A percentile compares a stretch with the other conserved stretches of the same genome.
Conservation (phyloP, 37 sponge, comb jelly and placozoan species). For the Crambe crambe region DNA sequence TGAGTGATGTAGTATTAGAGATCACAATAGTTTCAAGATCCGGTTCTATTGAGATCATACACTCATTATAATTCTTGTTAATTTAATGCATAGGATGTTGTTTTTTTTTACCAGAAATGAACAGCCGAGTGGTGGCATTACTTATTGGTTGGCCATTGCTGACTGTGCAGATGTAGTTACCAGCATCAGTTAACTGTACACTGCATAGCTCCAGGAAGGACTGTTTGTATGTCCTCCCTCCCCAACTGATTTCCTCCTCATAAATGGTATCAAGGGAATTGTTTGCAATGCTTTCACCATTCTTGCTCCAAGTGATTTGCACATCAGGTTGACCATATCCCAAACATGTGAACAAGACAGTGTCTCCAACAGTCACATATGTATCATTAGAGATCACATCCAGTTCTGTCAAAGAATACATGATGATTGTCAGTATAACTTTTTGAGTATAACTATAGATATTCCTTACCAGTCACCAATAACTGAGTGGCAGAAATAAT, state of each 20-base stretch:
- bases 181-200: background rate
- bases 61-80: too few relatives aligned
- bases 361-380: slow-evolving; percentile 3
- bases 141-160: background rate
- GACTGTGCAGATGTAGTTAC: background rate
- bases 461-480: too few relatives aligned
- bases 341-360: background rate
- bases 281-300: slow-evolving; percentile 15
- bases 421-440: too few relatives aligned
- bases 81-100: too few relatives aligned
- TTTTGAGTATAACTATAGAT: too few relatives aligned
- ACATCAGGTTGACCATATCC: too few relatives aligned
- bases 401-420: too few relatives aligned
- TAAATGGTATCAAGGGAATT: slow-evolving; percentile 16
- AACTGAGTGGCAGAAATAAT: too few relatives aligned
- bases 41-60: too few relatives aligned
- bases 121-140: background rate
- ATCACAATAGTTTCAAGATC: background rate
- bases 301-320: too few relatives aligned
- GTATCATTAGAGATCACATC: background rate
- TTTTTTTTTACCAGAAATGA: background rate
- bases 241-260: background rate
- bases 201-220: background rate
- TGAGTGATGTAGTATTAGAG: background rate
- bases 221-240: background rate